These are phyloP conservation scores for Fabriciana adippe DNA, from an alignment of 2,888 invertebrate genomes.

Conservation along the genomic window DNA sequence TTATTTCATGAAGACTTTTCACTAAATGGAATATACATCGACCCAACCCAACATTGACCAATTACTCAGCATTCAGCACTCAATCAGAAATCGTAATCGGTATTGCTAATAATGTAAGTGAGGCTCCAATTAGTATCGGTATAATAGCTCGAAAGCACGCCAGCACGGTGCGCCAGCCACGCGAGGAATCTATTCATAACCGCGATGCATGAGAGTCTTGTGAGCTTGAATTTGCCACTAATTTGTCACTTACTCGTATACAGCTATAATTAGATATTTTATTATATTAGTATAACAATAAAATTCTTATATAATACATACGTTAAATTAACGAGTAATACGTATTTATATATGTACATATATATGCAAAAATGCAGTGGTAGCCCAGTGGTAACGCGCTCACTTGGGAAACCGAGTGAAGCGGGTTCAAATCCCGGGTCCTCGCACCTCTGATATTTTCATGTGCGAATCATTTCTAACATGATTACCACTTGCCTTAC, in stretches of 20 bases:
- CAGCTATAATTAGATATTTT: not conserved
- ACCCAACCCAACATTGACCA: slow-evolving; percentile 16
- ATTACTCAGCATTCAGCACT: slow-evolving; percentile 22
- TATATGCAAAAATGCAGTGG: too few relatives aligned
- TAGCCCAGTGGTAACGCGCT: too few relatives aligned
- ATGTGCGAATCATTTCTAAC: too few relatives aligned
- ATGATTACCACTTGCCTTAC: too few relatives aligned
- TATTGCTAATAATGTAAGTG: slow-evolving; percentile 34
- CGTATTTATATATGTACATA: too few relatives aligned
- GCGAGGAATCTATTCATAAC: slow-evolving; percentile 31
- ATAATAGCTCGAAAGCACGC: slow-evolving; percentile 39
- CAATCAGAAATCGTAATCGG: slow-evolving; percentile 25
- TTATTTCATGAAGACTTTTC: not conserved
- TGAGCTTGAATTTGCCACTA: slow-evolving; percentile 16
- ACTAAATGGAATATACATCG: not conserved
- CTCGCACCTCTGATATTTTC: too few relatives aligned
- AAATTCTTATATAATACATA: too few relatives aligned
- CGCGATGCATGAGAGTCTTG: slow-evolving; percentile 24
- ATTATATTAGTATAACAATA: not conserved
- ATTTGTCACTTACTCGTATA: slow-evolving; percentile 6
- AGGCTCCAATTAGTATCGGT: slow-evolving; percentile 30
- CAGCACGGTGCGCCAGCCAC: slow-evolving; percentile 22
- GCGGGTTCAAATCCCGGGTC: too few relatives aligned
- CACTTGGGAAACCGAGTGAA: too few relatives aligned
- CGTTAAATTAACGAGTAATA: too few relatives aligned